Evolutionary conservation across 2,797 vertebrate genomes (phyloP).

Genomic region (Pantherophis vulpinus): DNA sequence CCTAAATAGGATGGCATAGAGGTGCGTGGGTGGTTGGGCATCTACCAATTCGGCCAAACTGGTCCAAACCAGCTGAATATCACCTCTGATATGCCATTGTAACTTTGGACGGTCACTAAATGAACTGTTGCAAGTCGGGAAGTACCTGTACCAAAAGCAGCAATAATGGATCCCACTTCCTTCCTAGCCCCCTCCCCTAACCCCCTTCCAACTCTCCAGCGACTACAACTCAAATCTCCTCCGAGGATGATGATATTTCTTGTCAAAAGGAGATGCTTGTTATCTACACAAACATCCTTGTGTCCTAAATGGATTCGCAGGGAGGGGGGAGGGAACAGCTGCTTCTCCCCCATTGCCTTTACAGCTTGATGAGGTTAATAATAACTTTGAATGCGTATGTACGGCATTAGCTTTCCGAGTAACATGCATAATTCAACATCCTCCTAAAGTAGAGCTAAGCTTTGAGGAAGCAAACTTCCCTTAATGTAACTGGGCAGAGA

Average conservation of each 20-base stretch:
- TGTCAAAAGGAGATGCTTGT: slow-evolving; percentile 31
- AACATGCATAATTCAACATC: slow-evolving; percentile 78
- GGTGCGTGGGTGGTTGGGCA: too few species aligned
- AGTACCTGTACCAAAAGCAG: background rate
- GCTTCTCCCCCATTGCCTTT: slow-evolving; percentile 58
- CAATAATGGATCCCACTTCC: background rate
- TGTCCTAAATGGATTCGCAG: slow-evolving; percentile 55
- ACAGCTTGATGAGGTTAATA: slow-evolving; percentile 75
- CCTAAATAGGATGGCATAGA: too few species aligned
- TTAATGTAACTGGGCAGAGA: slow-evolving; percentile 72
- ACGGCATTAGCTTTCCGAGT: slow-evolving; percentile 76
- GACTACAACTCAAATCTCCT: background rate
- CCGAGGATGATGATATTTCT: slow-evolving; percentile 9
- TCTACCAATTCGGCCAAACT: too few species aligned
- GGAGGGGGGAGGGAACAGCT: slow-evolving; percentile 62
- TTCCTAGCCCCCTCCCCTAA: too few species aligned
- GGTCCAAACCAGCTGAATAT: too few species aligned
- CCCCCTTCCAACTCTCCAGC: background rate
- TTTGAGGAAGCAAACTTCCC: slow-evolving; percentile 76
- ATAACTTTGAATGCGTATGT: slow-evolving; percentile 76
- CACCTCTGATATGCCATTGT: background rate
- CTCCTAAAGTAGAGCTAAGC: slow-evolving; percentile 73
- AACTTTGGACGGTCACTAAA: background rate
- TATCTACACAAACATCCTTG: slow-evolving; percentile 49
- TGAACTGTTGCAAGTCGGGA: background rate